Evolutionary conservation across 2,113 vertebrate species (phyloP).

Genomic region (Apteryx owenii): DNA sequence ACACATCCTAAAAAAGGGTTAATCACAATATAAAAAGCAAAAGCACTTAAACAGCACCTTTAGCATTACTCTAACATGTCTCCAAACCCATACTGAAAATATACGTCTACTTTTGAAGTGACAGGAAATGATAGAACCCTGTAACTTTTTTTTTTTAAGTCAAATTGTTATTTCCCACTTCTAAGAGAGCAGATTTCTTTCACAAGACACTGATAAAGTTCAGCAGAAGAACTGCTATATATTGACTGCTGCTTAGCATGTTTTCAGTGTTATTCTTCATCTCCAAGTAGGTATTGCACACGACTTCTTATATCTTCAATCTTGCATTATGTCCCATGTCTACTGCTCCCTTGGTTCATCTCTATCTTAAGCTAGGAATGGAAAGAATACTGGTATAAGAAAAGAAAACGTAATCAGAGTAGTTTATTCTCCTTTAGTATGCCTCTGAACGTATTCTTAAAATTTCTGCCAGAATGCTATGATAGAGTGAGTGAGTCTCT

Average conservation of each 20-base stretch:
- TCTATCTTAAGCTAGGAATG: background rate
- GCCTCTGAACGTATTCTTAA: background rate
- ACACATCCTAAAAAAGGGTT: background rate
- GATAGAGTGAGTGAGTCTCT: background rate
- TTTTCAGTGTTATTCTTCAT: background rate
- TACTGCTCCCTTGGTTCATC: background rate
- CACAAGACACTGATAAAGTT: background rate
- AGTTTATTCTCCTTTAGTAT: background rate
- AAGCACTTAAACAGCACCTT: background rate
- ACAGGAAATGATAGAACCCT: background rate
- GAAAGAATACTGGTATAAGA: background rate
- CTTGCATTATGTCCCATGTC: background rate
- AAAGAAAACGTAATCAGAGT: background rate
- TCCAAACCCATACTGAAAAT: background rate
- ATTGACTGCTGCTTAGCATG: background rate
- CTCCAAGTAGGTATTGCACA: background rate
- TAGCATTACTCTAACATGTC: background rate
- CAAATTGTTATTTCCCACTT: background rate
- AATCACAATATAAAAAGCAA: background rate
- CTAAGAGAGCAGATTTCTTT: background rate
- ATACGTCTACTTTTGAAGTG: background rate
- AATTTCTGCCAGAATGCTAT: background rate
- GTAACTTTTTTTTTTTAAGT: background rate
- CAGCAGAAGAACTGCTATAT: background rate
- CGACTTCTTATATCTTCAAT: constrained; percentile 1